Evolutionary conservation across 2,113 vertebrate genomes (phyloP).

Genomic region (Balaenoptera acutorostrata): DNA sequence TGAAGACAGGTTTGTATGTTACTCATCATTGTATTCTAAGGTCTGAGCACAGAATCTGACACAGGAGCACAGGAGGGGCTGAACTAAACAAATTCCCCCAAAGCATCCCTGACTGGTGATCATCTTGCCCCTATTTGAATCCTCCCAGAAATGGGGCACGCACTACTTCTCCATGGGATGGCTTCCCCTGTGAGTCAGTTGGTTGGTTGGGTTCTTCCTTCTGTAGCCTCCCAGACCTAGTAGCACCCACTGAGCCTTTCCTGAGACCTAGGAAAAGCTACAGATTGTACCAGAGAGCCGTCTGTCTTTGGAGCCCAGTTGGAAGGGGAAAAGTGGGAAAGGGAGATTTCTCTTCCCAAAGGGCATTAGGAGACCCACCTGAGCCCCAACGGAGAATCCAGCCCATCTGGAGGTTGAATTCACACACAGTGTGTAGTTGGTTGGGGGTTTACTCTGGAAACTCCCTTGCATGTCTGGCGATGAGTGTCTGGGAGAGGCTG

Average conservation of each 20-base stretch:
- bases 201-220: background rate
- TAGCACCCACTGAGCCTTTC: background rate
- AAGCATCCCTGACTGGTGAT: background rate
- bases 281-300: background rate
- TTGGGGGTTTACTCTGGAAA: background rate
- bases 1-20: background rate
- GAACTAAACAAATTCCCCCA: background rate
- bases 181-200: background rate
- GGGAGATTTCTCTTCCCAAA: background rate
- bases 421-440: background rate
- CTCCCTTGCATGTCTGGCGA: background rate
- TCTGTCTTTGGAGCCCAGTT: background rate
- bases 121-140: background rate
- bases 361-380: background rate
- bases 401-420: background rate
- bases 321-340: background rate
- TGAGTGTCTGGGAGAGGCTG: background rate
- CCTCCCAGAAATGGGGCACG: background rate
- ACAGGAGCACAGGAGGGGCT: background rate
- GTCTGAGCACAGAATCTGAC: background rate
- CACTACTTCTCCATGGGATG: background rate
- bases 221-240: background rate
- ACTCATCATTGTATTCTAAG: background rate
- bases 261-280: background rate
- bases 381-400: background rate